Evolutionary conservation across 2,797 vertebrate species (phyloP), one percentile per base, ranked within the genome.

Genomic region (Clarias pachynema): DNA sequence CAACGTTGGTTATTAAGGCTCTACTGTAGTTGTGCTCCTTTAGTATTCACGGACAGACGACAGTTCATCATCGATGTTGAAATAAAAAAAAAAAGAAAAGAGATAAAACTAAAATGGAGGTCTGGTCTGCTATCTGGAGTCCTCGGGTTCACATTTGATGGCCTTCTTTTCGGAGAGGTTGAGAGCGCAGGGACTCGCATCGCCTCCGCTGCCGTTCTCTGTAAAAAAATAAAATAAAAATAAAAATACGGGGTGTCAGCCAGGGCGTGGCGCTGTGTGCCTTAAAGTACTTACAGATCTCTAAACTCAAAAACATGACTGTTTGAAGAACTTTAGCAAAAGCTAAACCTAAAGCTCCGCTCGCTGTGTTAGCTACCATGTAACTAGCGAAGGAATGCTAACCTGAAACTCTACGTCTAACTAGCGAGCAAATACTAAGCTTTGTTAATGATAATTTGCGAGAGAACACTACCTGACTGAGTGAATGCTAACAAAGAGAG

Each of bases 1-100:
- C 98, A 99, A 97, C 97, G 79, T 95, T 96, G 98, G 98, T 99
- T 97, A 96, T 99, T 99, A 99, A 99, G 97, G 98, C 98, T 97
- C 95, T 92, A 93, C 96, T 95, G 93, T 95, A 95, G 95, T 96
- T 96, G 95, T 94, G 94, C 95, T 96, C 96, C 93, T 93, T 95
- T 95, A 95, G 95, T 95, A 94, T 94, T 94, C 93, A 90, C 91
- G 91, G 92, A 94, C 72, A 92, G 92, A 91, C 86, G 91, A 93
- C 91, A 94, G 94, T 95, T 86, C 83, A 85, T 84, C 87, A 91
- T 59, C 44, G 63, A 69, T 62, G 66, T 85, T 59, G 34, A 66
- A 72, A 81, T 7, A 34, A 84, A 56, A 74, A 70, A 80, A 74
- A 85, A 74, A 29, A 3, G 29, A 53, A 37, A 31, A 6, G 22